A percentile compares a stretch with the other conserved stretches of the same genome.
Conservation (phyloP, 2,888 invertebrate genomes). For the Melipona bicolor region DNA sequence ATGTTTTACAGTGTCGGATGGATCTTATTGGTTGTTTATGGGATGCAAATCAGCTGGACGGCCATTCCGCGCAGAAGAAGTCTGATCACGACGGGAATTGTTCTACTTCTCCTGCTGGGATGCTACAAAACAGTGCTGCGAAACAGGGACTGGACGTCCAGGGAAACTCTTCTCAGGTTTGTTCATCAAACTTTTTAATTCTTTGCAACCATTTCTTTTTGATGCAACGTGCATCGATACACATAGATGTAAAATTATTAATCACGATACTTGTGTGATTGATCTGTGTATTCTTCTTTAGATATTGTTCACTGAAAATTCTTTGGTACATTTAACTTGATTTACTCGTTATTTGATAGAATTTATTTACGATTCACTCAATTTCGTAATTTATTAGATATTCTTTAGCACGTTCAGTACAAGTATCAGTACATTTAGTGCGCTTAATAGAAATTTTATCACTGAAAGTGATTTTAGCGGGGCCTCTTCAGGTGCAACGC, state of each 20-base stretch:
- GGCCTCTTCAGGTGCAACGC: too few relatives aligned
- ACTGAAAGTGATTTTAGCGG: too few relatives aligned
- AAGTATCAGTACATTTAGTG: too few relatives aligned
- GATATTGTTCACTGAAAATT: too few relatives aligned
- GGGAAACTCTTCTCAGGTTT: conserved; percentile 91
- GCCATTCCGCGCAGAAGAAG: conserved; percentile 85
- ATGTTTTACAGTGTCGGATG: conserved; percentile 89
- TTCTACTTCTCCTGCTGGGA: conserved; percentile 87
- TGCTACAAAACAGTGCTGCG: conserved; percentile 89
- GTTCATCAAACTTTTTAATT: background rate
- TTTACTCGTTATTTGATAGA: too few relatives aligned
- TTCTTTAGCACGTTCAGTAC: too few relatives aligned
- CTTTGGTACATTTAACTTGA: too few relatives aligned
- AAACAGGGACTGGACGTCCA: conserved; percentile 91
- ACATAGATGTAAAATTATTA: background rate
- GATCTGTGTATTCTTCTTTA: background rate
- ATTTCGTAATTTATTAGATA: too few relatives aligned
- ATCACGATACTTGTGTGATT: background rate
- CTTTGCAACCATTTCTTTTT: background rate
- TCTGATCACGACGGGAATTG: conserved; percentile 85
- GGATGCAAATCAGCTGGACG: conserved; percentile 89
- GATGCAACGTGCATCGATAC: background rate
- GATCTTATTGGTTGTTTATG: conserved; percentile 91
- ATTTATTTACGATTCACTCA: too few relatives aligned
- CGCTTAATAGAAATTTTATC: too few relatives aligned